phyloP scores from a whole-genome alignment of 2,888 invertebrate genomes.

The Megastigmus dorsalis region DNA sequence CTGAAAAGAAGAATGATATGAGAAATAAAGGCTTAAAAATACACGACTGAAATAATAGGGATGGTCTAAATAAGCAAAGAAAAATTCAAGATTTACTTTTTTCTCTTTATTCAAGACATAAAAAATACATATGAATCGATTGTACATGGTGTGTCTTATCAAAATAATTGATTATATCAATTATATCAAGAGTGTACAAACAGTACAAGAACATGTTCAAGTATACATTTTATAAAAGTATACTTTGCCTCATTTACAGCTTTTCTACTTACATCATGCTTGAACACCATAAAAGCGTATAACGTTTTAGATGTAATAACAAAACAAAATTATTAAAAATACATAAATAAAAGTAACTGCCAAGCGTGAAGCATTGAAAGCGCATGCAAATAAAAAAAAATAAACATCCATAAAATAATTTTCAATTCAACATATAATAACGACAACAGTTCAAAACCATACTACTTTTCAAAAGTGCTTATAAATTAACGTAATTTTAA shows the following conservation, averaged over 20 bases:
- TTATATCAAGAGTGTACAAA: conserved; percentile 27
- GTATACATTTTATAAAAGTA: conserved; percentile 26
- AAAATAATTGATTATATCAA: conserved; percentile 56
- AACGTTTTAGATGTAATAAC: conserved; percentile 10
- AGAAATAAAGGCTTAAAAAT: conserved; percentile 45
- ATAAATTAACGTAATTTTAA: not conserved
- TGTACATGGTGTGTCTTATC: conserved; percentile 60
- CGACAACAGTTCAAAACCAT: not conserved
- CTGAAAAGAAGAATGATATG: not conserved
- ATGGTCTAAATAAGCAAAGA: conserved; percentile 70
- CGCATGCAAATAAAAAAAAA: conserved; percentile 36
- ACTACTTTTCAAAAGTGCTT: conserved; percentile 26
- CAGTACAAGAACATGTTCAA: conserved; percentile 10
- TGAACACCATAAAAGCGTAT: conserved; percentile 18
- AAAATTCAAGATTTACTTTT: conserved; percentile 62
- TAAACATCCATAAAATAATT: not conserved
- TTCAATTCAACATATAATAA: not conserved
- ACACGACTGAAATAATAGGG: conserved; percentile 60
- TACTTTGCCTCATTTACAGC: conserved; percentile 18
- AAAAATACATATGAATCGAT: conserved; percentile 67
- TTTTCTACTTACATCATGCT: conserved; percentile 48
- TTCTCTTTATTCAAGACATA: conserved; percentile 67
- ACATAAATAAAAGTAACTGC: conserved; percentile 22
- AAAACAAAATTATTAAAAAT: conserved; percentile 13
- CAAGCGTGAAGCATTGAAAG: conserved; percentile 38